Conservation (phyloP, 2,888 invertebrate genomes). For the Tipula vernalis region DNA sequence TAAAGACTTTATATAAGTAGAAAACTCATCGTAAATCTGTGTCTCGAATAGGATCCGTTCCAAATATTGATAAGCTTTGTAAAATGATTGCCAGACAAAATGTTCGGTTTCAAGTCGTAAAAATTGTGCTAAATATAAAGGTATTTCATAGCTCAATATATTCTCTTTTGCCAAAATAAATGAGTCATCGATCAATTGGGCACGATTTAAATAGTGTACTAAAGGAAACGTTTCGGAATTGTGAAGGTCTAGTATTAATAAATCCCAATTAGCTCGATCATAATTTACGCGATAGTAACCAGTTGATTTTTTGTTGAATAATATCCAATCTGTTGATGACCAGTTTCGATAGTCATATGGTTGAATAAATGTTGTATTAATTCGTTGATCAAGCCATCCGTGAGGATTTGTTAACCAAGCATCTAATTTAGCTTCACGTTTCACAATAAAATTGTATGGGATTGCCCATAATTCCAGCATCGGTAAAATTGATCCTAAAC, state of each 20-base stretch:
- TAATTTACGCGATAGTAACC: constrained; percentile 55
- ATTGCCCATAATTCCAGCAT: background rate
- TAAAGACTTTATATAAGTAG: background rate
- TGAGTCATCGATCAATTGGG: constrained; percentile 71
- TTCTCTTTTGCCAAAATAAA: constrained; percentile 35
- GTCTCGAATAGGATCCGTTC: background rate
- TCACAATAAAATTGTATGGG: background rate
- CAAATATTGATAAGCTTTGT: background rate
- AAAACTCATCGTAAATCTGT: background rate
- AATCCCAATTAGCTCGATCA: constrained; percentile 51
- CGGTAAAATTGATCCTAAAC: background rate
- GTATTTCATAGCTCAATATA: constrained; percentile 30
- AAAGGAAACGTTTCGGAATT: background rate
- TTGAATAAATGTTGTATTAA: background rate
- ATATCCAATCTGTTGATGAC: constrained; percentile 25
- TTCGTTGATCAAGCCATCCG: constrained; percentile 10
- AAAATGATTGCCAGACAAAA: constrained; percentile 43
- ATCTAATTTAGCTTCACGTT: background rate
- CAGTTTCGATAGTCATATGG: background rate
- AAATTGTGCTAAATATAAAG: constrained; percentile 47
- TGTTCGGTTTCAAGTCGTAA: constrained; percentile 45
- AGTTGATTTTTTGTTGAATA: constrained; percentile 31
- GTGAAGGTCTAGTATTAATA: constrained; percentile 27
- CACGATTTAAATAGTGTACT: constrained; percentile 62
- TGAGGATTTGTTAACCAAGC: background rate